Percentiles rank a stretch among this genome's conserved stretches.
Evolutionary conservation across 2,113 vertebrate species (phyloP).

Genomic region (Melanostigma gelatinosum): DNA sequence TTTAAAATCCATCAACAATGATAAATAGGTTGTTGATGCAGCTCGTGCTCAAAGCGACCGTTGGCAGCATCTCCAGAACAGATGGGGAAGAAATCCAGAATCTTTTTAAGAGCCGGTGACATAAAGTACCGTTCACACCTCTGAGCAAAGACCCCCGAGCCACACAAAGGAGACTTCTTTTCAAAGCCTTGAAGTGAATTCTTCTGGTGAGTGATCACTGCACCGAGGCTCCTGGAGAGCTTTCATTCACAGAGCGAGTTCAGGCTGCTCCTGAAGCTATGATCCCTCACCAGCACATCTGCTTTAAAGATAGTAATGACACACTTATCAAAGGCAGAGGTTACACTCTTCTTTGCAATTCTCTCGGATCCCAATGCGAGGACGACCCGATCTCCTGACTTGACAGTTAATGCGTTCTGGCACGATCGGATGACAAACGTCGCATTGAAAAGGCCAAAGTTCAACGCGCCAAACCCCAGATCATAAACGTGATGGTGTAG

Average conservation of each 20-base stretch:
- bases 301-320: background rate
- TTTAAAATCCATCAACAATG: background rate
- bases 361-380: too few species aligned
- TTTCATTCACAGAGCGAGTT: constrained; percentile 6
- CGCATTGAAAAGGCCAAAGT: too few species aligned
- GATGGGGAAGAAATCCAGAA: background rate
- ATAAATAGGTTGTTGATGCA: background rate
- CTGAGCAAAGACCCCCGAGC: background rate
- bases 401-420: too few species aligned
- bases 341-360: too few species aligned
- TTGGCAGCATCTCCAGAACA: background rate
- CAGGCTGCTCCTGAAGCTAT: background rate
- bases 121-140: background rate
- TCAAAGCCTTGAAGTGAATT: background rate
- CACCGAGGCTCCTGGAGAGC: background rate
- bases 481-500: background rate
- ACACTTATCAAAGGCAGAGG: too few species aligned
- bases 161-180: background rate
- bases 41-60: background rate
- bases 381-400: too few species aligned
- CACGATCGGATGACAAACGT: too few species aligned
- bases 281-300: background rate
- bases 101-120: background rate
- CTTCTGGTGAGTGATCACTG: background rate
- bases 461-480: background rate